Evolutionary conservation across 2,888 invertebrate species (phyloP).

Genomic region (Tiliacea aurago): DNA sequence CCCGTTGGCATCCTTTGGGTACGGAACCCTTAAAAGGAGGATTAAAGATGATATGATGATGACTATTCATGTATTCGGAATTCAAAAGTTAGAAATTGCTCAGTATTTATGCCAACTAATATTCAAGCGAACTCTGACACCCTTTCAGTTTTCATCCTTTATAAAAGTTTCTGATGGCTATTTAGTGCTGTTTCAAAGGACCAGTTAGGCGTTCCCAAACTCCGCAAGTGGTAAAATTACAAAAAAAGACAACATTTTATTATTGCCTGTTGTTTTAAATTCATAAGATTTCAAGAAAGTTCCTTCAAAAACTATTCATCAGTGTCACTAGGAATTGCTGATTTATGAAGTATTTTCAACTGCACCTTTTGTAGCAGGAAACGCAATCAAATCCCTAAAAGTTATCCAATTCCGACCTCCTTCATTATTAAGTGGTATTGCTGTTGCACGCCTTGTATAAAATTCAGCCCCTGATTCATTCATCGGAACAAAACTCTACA

Average conservation of each 20-base stretch:
- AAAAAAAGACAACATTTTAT: background rate
- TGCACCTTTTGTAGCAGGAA: background rate
- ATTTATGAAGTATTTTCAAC: background rate
- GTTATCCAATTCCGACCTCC: conserved; percentile 21
- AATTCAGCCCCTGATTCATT: conserved; percentile 45
- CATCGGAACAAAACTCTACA: conserved; percentile 54
- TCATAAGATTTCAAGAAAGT: background rate
- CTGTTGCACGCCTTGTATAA: conserved; percentile 31
- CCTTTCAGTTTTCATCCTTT: conserved; percentile 11
- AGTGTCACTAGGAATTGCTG: too few relatives aligned
- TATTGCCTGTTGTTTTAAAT: background rate
- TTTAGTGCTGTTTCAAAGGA: conserved; percentile 20
- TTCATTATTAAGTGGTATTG: conserved; percentile 11
- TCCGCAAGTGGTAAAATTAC: conserved; percentile 9
- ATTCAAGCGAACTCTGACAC: background rate
- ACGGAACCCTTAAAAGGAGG: too few relatives aligned
- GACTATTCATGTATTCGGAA: background rate
- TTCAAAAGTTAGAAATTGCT: background rate
- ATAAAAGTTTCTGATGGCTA: conserved; percentile 28
- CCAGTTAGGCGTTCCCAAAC: conserved; percentile 13
- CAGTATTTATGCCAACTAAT: conserved; percentile 4
- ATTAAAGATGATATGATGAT: background rate
- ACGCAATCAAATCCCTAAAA: conserved; percentile 12
- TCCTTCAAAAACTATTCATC: background rate
- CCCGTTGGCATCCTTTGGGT: too few relatives aligned